phyloP scores from a whole-genome alignment of 2,888 invertebrate genomes.

The Ypsolopha scabrella region DNA sequence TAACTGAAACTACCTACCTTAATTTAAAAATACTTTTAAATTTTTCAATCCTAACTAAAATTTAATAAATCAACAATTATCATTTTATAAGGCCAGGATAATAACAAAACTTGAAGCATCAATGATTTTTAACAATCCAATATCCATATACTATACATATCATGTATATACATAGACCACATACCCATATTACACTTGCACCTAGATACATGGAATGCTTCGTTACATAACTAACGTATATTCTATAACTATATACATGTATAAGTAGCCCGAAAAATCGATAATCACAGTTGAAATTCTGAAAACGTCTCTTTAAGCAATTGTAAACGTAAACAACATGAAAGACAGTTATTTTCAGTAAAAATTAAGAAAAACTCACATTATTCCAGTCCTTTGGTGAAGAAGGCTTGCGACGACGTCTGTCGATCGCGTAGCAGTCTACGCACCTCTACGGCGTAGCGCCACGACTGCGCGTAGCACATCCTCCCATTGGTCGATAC shows the following conservation, averaged over 20 bases:
- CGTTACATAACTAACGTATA: slow-evolving; percentile 3
- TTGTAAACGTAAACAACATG: background rate
- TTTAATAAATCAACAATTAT: no score
- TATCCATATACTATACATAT: no score
- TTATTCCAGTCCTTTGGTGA: slow-evolving; percentile 55
- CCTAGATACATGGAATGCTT: background rate
- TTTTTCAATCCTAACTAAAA: no score
- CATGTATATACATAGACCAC: no score
- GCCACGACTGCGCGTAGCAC: slow-evolving; percentile 61
- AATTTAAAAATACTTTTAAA: no score
- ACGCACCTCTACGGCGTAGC: slow-evolving; percentile 39
- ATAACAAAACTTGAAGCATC: no score
- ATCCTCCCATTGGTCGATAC: slow-evolving; percentile 45
- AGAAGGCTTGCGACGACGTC: slow-evolving; percentile 56
- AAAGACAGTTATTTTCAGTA: background rate
- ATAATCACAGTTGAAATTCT: background rate
- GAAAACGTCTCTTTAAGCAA: background rate
- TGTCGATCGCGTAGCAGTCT: slow-evolving; percentile 52
- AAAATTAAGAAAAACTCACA: slow-evolving; percentile 38
- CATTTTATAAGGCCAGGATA: no score
- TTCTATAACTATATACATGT: slow-evolving; percentile 4
- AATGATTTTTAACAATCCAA: no score
- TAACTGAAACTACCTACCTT: no score
- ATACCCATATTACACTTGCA: background rate
- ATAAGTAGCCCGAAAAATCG: slow-evolving; percentile 7